phyloP scores from a whole-genome alignment of 2,888 invertebrate genomes.

The Palloptera scutellata region DNA sequence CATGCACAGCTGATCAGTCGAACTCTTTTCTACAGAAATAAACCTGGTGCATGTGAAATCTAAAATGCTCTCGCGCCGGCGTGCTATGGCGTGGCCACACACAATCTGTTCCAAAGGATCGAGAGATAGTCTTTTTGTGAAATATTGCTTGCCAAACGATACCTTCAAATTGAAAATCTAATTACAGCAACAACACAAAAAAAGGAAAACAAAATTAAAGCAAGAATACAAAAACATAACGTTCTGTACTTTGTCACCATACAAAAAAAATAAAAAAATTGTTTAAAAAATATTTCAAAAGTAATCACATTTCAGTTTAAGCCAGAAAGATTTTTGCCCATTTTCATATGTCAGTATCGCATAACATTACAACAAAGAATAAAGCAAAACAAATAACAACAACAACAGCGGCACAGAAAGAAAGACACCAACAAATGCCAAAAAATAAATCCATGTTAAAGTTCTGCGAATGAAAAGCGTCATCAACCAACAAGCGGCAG shows the following conservation, averaged over 20 bases:
- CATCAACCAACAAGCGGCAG: slow-evolving; percentile 25
- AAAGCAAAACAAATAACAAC: slow-evolving; percentile 24
- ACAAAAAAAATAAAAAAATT: neutral
- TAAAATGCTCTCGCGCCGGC: no score
- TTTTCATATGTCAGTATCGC: slow-evolving; percentile 42
- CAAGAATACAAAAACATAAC: neutral
- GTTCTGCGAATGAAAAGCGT: slow-evolving; percentile 27
- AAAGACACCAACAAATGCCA: slow-evolving; percentile 19
- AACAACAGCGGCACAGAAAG: neutral
- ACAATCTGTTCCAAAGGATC: no score
- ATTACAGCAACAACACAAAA: slow-evolving; percentile 32
- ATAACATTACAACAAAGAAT: slow-evolving; percentile 32
- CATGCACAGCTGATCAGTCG: no score
- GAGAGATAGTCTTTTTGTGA: no score
- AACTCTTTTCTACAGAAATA: no score
- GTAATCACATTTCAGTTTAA: slow-evolving; percentile 48
- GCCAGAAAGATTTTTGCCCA: slow-evolving; percentile 47
- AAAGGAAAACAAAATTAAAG: slow-evolving; percentile 10
- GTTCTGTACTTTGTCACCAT: neutral
- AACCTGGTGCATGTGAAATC: no score
- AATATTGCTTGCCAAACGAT: no score
- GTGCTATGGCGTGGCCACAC: no score
- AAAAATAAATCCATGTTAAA: slow-evolving; percentile 38
- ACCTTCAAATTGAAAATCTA: slow-evolving; percentile 17
- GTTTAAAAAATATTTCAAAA: slow-evolving; percentile 42